phyloP scores from a whole-genome alignment of 2,888 invertebrate species.

The Tenthredo notha region DNA sequence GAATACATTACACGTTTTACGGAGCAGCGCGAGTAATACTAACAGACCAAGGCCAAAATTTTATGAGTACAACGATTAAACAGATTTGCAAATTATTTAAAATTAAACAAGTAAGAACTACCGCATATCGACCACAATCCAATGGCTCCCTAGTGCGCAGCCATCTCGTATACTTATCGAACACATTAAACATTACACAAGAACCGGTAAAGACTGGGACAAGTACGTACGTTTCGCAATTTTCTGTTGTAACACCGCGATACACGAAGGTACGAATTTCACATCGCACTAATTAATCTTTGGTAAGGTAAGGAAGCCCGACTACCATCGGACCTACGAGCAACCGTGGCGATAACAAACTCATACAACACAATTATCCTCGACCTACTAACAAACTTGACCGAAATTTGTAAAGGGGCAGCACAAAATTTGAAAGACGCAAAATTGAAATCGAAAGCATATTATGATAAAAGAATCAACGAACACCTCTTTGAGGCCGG shows the following conservation, averaged over 20 bases:
- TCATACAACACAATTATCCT: conserved; percentile 59
- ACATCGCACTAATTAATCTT: conserved; percentile 55
- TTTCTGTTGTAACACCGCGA: conserved; percentile 54
- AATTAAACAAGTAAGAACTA: conserved; percentile 57
- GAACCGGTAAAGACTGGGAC: conserved; percentile 51
- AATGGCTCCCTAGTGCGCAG: conserved; percentile 54
- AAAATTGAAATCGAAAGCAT: neutral
- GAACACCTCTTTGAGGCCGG: neutral
- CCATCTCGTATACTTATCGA: conserved; percentile 51
- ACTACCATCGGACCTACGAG: neutral
- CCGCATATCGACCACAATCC: conserved; percentile 54
- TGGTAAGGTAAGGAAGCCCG: conserved; percentile 49
- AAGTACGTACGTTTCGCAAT: conserved; percentile 54
- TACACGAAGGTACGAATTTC: conserved; percentile 55
- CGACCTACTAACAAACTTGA: conserved; percentile 59
- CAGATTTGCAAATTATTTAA: conserved; percentile 58
- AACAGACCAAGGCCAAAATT: conserved; percentile 63
- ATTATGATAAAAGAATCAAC: conserved; percentile 15
- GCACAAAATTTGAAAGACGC: too few species aligned
- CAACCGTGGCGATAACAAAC: neutral
- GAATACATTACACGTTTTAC: conserved; percentile 58
- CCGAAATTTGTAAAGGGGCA: conserved; percentile 57
- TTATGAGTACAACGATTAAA: conserved; percentile 58
- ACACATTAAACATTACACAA: conserved; percentile 48
- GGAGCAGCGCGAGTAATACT: conserved; percentile 58